Evolutionary conservation across 2,797 vertebrate genomes (phyloP), one percentile per base, ranked within the genome.

Genomic region (Lepus townsendii): DNA sequence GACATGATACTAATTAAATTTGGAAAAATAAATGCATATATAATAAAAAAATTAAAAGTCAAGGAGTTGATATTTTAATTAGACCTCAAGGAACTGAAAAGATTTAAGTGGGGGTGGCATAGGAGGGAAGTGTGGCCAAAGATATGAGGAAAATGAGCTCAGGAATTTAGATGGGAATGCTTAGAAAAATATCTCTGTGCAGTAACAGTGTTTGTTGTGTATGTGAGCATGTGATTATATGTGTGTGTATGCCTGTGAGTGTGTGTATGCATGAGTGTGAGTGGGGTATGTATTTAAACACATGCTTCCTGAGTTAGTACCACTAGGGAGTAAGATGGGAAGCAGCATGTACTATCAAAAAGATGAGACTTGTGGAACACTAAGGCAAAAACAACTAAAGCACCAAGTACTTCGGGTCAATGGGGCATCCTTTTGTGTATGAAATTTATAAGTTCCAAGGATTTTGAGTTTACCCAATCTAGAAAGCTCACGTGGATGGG

Each of bases 41-140:
- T 35, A 35, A 35, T 35, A 35, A 35, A 7, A 42, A 42, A 42
- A 42, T 42, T 42, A 42, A 42, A 42, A 42, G 42, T 42, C 19
- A 19, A 57, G 54, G 60, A 88, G 79, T 68, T 83, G 50, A 42
- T 87, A 87, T 82, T 90, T 92, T 86, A 90, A 75, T 7, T n/a
- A 89, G 32, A 30, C 13, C 16, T 83, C 65, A 86, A 57, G 69
- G 35, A 75, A 86, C 68, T 72, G 27, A 71, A 79, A 32, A 35
- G 6, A 85, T 69, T 79, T 79, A 92, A 88, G 50, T 77, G 76
- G 54, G 52, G 77, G 83, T 19, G 14, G 77, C 63, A 2, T 30
- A 62, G 83, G 71, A 86, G 14, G 32, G 27, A 88, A 91, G 13
- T 87, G 7, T 38, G 7, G 35, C 9, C 30, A 79, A 93, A 93